Base-by-base conservation (phyloP, 2,888 invertebrate species). In the Amphimallon solstitiale region DNA sequence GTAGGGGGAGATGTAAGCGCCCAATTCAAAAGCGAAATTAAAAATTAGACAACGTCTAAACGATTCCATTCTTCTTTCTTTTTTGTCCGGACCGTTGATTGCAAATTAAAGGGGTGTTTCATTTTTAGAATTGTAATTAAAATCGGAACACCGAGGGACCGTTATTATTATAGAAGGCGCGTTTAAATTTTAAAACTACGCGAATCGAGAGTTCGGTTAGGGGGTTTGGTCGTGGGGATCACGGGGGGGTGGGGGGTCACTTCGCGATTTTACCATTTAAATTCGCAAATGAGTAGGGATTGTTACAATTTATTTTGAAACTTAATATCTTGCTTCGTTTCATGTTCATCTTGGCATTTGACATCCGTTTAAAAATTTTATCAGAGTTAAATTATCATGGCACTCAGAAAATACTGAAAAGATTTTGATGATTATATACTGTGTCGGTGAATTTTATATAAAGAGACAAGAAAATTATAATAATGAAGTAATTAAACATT, bases 61-160 rank as follows among this genome's bases (percentile, higher is more conserved):
- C 12, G 48, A 17, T 23, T 62, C 19, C 48, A 35, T 34, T 43
- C 14, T 60, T 21, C 29, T 10, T 60, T 21, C 45, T 12, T 34
- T 40, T 34, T 23, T 12, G 23, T 15, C 29, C 17, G 19, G 12
- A n/a, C n/a, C 54, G 61, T 48, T 60, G 49, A 62, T 49, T 62
- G 48, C 23, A 38, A 48, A 62, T 62, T 62, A 49, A 38, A 62
- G 23, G 48, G 49, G 61, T 62, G 54, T 38, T 54, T 62, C 48
- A 62, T 62, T 62, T 62, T 62, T 62, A 48, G 61, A 35, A 19
- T 48, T 48, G 48, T 62, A 62, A 62, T 62, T 62, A 62, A 62
- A 62, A 62, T 62, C 35, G 15, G 40, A 23, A 7, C 35, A n/a
- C 10, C 12, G 21, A 21, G 9, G 51, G 35, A 15, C 51, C n/a